phyloP scores from a whole-genome alignment of 2,797 vertebrate species.

The Apogon hyalosoma region DNA sequence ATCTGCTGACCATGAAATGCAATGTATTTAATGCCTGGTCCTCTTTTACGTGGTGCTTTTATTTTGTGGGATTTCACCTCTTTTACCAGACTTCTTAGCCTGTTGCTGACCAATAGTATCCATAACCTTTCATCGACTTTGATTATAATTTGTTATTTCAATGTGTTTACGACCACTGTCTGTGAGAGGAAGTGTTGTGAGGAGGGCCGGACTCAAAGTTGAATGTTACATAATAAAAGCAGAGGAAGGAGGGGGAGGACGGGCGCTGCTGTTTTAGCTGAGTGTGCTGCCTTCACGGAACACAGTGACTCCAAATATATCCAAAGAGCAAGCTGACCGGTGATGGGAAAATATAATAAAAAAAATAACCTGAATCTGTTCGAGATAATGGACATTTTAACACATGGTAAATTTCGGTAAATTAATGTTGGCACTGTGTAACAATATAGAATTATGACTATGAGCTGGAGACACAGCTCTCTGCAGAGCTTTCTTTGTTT shows the following conservation, averaged over 20 bases:
- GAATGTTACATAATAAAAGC: slow-evolving; percentile 75
- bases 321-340: background rate
- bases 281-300: slow-evolving; percentile 47
- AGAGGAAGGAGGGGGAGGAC: background rate
- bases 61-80: background rate
- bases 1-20: background rate
- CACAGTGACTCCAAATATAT: background rate
- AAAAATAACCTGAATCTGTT: background rate
- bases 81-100: background rate
- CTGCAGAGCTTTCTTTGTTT: too few relatives aligned
- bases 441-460: too few relatives aligned
- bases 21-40: background rate
- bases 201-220: slow-evolving; percentile 56
- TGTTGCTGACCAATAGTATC: accelerated
- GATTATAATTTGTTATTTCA: background rate
- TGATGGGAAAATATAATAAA: too few relatives aligned
- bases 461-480: too few relatives aligned
- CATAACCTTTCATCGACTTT: background rate
- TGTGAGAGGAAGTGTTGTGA: slow-evolving; percentile 57
- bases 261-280: slow-evolving; percentile 9
- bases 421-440: too few relatives aligned
- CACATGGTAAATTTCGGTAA: too few relatives aligned
- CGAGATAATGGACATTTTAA: too few relatives aligned
- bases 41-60: background rate
- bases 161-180: slow-evolving; percentile 21